Evolutionary conservation across 2,113 vertebrate species (phyloP).

Genomic region (Falcunculus frontatus): DNA sequence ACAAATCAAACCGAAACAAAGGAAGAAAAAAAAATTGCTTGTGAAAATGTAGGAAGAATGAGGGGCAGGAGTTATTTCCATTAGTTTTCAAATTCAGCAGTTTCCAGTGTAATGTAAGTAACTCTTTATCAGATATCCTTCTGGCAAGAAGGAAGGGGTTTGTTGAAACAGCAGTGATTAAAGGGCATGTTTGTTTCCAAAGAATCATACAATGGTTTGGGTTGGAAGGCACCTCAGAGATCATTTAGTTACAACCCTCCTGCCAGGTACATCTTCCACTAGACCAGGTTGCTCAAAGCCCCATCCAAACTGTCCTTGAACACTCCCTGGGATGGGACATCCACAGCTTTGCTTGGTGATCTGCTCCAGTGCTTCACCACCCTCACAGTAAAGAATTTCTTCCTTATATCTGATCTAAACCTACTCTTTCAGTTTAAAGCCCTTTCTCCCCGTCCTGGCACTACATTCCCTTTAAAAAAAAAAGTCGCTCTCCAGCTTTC

Average conservation of each 20-base stretch:
- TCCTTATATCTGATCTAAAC: background rate
- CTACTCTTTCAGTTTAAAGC: background rate
- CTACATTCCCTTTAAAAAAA: background rate
- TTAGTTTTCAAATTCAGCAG: background rate
- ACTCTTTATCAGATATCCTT: background rate
- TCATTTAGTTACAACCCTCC: background rate
- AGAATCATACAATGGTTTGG: background rate
- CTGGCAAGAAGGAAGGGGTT: background rate
- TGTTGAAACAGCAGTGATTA: background rate
- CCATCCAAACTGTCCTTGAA: background rate
- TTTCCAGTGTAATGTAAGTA: background rate
- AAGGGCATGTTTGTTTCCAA: background rate
- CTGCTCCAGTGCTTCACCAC: background rate
- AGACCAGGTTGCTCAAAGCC: background rate
- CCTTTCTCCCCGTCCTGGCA: background rate
- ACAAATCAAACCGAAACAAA: background rate
- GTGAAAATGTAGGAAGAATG: background rate
- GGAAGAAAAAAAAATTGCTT: background rate
- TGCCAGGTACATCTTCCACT: background rate
- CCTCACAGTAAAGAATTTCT: background rate
- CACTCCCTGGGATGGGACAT: background rate
- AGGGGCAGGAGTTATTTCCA: background rate
- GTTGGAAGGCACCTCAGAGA: background rate
- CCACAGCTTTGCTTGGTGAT: background rate
- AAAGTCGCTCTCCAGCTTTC: background rate